These are phyloP conservation scores for Recurvirostra avosetta DNA, from an alignment of 2,113 vertebrate species.

Conservation along the genomic window DNA sequence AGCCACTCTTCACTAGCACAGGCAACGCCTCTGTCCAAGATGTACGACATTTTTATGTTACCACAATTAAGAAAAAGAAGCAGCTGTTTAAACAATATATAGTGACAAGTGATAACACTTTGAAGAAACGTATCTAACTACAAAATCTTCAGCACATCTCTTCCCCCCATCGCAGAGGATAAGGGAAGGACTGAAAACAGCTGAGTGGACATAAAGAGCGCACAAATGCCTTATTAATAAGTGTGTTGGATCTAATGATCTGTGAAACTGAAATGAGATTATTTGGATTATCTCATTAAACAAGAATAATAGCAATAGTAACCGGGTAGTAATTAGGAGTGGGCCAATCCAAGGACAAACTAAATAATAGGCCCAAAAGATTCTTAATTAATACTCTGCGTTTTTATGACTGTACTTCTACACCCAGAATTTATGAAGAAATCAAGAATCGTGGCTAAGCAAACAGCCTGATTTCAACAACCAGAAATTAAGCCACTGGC, in stretches of 20 bases:
- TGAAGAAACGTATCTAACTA: not conserved
- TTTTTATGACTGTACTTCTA: not conserved
- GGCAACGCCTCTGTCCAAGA: not conserved
- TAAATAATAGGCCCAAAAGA: conserved; percentile 10
- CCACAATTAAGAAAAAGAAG: not conserved
- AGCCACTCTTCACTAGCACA: not conserved
- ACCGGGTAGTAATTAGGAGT: not conserved
- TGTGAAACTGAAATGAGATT: conserved; percentile 66
- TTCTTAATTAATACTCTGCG: not conserved
- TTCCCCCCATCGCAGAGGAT: not conserved
- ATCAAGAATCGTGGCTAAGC: not conserved
- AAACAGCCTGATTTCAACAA: not conserved
- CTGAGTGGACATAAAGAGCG: conserved; percentile 50
- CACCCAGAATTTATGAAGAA: not conserved
- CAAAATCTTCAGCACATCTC: not conserved
- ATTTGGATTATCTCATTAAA: conserved; percentile 70
- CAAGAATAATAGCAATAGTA: conserved; percentile 64
- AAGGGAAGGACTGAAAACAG: conserved; percentile 51
- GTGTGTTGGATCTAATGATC: conserved; percentile 53
- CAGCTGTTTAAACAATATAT: not conserved
- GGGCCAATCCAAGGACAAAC: conserved; percentile 57
- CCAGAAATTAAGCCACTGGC: not conserved
- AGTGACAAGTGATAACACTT: not conserved
- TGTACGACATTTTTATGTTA: not conserved
- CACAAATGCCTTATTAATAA: conserved; percentile 63